These are phyloP conservation scores for Drosophila burlai DNA, from an alignment of 1,140 invertebrate genomes.

Conservation along the genomic window DNA sequence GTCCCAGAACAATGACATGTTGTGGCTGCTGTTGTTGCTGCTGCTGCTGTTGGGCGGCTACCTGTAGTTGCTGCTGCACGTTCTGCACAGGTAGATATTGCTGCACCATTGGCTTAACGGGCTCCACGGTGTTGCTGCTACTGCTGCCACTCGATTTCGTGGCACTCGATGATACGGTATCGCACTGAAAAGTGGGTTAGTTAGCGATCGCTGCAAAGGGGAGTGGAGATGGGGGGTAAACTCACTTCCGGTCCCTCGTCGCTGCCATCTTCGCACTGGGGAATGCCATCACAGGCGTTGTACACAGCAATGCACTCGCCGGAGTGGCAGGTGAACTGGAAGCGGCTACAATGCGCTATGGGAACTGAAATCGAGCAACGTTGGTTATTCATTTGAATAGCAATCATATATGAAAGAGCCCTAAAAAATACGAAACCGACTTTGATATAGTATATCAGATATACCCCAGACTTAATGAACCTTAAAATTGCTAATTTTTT, in stretches of 20 bases:
- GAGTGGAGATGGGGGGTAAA: slow-evolving; percentile 5
- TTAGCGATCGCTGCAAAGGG: slow-evolving; percentile 8
- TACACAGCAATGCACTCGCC: slow-evolving; percentile 97
- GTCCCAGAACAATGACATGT: slow-evolving; percentile 60
- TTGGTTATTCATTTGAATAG: slow-evolving; percentile 38
- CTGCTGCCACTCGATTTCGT: slow-evolving; percentile 39
- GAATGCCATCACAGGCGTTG: slow-evolving; percentile 97
- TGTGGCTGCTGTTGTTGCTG: slow-evolving; percentile 49
- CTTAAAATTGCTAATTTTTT: too few species aligned
- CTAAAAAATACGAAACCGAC: neutral
- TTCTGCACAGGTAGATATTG: slow-evolving; percentile 62
- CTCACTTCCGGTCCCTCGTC: slow-evolving; percentile 93
- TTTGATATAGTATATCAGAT: too few species aligned
- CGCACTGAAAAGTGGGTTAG: slow-evolving; percentile 63
- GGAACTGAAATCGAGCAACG: slow-evolving; percentile 42
- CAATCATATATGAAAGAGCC: neutral
- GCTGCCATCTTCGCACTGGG: slow-evolving; percentile 96
- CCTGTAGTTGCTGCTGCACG: slow-evolving; percentile 62
- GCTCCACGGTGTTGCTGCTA: slow-evolving; percentile 38
- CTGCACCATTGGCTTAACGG: slow-evolving; percentile 41
- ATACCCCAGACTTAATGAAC: neutral
- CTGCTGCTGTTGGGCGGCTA: slow-evolving; percentile 36
- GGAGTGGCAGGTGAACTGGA: slow-evolving; percentile 95
- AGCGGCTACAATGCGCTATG: slow-evolving; percentile 88
- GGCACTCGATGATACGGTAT: slow-evolving; percentile 51